Percentiles rank a stretch among this genome's conserved stretches.
phyloP scores from a whole-genome alignment of 1,140 invertebrate species.

The Caenorhabditis brenneri region DNA sequence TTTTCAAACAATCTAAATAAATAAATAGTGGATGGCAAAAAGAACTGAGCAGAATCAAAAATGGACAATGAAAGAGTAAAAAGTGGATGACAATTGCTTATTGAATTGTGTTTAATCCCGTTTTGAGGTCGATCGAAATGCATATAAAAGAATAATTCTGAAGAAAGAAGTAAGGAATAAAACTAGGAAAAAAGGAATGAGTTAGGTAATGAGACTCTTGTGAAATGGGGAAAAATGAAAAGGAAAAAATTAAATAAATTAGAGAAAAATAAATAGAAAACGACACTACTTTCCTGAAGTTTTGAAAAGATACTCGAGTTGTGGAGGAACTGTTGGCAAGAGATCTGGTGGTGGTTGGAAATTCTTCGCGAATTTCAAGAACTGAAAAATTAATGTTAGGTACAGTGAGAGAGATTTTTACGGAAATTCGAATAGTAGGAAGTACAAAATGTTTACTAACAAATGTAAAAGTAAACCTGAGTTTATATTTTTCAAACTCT shows the following conservation, averaged over 20 bases:
- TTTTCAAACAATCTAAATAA: constrained; percentile 5
- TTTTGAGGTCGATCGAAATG: constrained; percentile 34
- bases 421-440: too few relatives aligned
- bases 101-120: neutral
- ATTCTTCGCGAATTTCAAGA: constrained; percentile 68
- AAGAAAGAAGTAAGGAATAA: neutral
- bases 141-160: neutral
- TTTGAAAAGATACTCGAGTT: constrained; percentile 69
- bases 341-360: constrained; percentile 67
- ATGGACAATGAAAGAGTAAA: neutral
- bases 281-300: constrained; percentile 13
- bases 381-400: constrained; percentile 68
- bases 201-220: constrained; percentile 32
- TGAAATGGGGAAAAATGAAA: too few relatives aligned
- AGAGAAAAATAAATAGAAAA: neutral
- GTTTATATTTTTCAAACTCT: too few relatives aligned
- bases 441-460: too few relatives aligned
- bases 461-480: too few relatives aligned
- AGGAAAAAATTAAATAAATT: constrained; percentile 23
- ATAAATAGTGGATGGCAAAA: constrained; percentile 9
- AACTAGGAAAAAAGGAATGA: constrained; percentile 30
- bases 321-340: constrained; percentile 67
- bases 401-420: too few relatives aligned
- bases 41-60: constrained; percentile 23
- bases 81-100: neutral